Conservation (phyloP, 2,888 invertebrate species). For the Cephus spinipes region DNA sequence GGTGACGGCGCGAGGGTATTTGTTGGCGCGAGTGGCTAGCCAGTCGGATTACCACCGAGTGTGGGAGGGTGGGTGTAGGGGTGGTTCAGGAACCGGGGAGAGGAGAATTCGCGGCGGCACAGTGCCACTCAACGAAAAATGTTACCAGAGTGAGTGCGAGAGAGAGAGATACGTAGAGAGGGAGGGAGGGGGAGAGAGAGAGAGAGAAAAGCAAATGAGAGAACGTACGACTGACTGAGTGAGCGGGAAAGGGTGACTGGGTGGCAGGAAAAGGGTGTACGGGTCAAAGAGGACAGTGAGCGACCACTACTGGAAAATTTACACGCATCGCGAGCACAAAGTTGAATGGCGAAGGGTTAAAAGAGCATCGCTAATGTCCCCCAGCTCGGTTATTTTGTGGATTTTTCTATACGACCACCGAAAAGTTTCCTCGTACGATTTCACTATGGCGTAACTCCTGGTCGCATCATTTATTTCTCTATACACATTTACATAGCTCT, state of each 20-base stretch:
- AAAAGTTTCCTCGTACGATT: not conserved
- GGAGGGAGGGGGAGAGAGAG: slow-evolving; percentile 35
- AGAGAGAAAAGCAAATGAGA: not conserved
- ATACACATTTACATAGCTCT: not conserved
- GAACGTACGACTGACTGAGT: slow-evolving; percentile 13
- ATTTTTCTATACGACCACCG: slow-evolving; percentile 63
- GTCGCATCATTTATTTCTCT: not conserved
- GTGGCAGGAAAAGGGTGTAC: not conserved
- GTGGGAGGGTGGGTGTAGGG: slow-evolving; percentile 40
- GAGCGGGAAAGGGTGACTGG: slow-evolving; percentile 28
- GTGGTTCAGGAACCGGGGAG: slow-evolving; percentile 15
- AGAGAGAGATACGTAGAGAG: slow-evolving; percentile 18
- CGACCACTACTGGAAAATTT: slow-evolving; percentile 66
- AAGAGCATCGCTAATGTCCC: slow-evolving; percentile 66
- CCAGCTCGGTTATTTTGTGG: slow-evolving; percentile 67
- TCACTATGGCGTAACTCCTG: not conserved
- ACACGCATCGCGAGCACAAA: slow-evolving; percentile 62
- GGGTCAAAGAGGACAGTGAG: slow-evolving; percentile 23
- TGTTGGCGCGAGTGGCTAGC: slow-evolving; percentile 67
- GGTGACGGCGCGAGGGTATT: slow-evolving; percentile 63
- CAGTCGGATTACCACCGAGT: slow-evolving; percentile 65
- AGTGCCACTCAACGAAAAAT: slow-evolving; percentile 64
- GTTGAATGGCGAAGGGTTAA: slow-evolving; percentile 63
- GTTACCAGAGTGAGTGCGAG: slow-evolving; percentile 46
- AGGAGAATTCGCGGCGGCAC: slow-evolving; percentile 35